Base-by-base conservation (phyloP, 2,888 invertebrate genomes). In the Pelosia muscerda region DNA sequence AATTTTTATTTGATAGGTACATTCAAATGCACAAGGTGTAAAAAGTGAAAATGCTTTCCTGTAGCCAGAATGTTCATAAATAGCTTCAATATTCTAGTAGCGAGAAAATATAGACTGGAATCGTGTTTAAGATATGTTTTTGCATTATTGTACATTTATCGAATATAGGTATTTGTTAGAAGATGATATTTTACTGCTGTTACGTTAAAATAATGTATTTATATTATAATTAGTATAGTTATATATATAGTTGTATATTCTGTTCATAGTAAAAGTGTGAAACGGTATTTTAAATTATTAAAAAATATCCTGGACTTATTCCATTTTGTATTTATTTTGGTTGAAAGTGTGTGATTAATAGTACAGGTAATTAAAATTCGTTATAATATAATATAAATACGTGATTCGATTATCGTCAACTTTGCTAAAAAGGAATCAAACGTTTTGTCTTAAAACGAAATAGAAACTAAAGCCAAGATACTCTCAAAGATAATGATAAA, bases 1-100 rank as follows among this genome's bases (percentile, higher is more conserved):
- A 22, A 63, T 57, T 67, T 66, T 67, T 63, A 67, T 67, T 63
- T 67, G 55, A 55, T 55, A 19, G 28, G 58, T 63, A 67, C 58
- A 54, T n/a, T 54, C 38, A 23, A 25, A 28, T 42, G n/a, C 38
- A 66, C 28, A 61, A 66, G 10, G 42, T 56, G 28, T 28, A 49
- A 28, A 31, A 11, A 57, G 19, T 19, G 13, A 28, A 28, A 57
- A 25, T 57, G 13, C 4, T 28, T 57, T n/a, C 26, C 22, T 22
- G n/a, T 62, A 23, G 31, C 5, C 19, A 26, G 0, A n/a, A 26
- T 42, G 19, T 42, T 60, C 6, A 6, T 1, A 31, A 28, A 19
- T 25, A 31, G 6, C 15, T 42, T 42, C 42, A 42, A 42, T 42
- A 42, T 42, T 42, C 42, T 42, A 42, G 42, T 19, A 42, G 19